Evolutionary conservation across 2,113 vertebrate species (phyloP), one percentile per base, ranked within the genome.

Genomic region (Stegostoma tigrinum): DNA sequence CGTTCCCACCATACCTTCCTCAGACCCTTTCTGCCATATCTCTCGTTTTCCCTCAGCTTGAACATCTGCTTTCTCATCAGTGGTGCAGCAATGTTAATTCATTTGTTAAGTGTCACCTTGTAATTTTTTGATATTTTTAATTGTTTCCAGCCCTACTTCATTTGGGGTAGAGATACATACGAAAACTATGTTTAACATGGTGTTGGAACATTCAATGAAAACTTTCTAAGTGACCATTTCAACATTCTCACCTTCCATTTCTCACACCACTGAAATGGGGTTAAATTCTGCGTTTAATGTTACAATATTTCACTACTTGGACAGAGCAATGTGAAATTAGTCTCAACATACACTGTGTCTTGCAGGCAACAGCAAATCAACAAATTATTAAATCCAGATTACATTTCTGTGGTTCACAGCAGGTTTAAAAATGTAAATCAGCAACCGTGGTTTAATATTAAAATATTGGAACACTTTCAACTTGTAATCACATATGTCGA

Each of bases 331-430:
- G 55, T 17, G 19, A 38, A 64, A 91, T 64, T 66, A 91, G 55
- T 21, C 89, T 19, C 89, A 64, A 38, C 34, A 34, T 34, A 55
- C 24, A n/a, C 55, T 30, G 52, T 15, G 30, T 30, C 64, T 5
- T 15, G 55, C 55, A 38, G 55, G 55, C 30, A 17, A 17, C 55
- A 90, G 87, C 12, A 19, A 90, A 1, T 90, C 27, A 45, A 27
- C 5, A 64, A 80, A 38, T 83, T 83, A 83, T 83, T 42, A 66
- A 66, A 93, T 5, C 30, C 61, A 93, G 61, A 66, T 93, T 93
- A 66, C 19, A 66, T 93, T 23, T 66, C 89, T 42, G 55, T 89
- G 86, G 86, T 90, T 90, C 87, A 12, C 52, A 90, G 87, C 87
- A 93, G 34, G 34, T 93, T 93, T 93, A 93, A 38, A 38, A 93